These are phyloP conservation scores for Gobiocypris rarus DNA, from an alignment of 2,113 vertebrate species.

Conservation along the genomic window DNA sequence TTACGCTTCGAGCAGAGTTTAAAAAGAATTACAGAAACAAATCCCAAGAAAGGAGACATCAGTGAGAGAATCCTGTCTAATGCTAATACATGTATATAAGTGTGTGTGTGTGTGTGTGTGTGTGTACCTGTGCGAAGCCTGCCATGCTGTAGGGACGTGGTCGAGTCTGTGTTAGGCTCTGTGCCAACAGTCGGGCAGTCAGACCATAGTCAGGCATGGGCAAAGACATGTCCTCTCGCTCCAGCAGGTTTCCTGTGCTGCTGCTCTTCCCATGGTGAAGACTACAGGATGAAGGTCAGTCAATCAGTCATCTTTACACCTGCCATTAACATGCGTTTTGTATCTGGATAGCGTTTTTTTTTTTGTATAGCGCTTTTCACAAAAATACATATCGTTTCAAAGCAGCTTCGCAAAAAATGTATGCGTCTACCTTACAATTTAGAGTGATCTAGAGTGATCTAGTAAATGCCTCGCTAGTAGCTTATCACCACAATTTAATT, in stretches of 20 bases:
- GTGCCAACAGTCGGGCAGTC: slow-evolving; percentile 86
- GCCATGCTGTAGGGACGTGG: slow-evolving; percentile 98
- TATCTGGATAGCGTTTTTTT: no score
- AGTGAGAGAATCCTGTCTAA: not conserved
- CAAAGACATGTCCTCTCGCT: slow-evolving; percentile 89
- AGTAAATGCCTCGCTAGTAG: no score
- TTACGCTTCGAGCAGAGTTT: slow-evolving; percentile 10
- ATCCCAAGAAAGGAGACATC: not conserved
- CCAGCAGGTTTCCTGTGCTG: slow-evolving; percentile 96
- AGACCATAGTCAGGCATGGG: slow-evolving; percentile 92
- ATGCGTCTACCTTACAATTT: no score
- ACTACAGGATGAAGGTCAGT: slow-evolving; percentile 69
- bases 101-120: not conserved
- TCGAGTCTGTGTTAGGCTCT: slow-evolving; percentile 85
- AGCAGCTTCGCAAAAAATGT: no score
- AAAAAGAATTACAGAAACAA: slow-evolving; percentile 21
- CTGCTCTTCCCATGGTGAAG: slow-evolving; percentile 96
- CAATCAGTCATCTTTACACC: slow-evolving; percentile 35
- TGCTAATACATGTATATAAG: not conserved
- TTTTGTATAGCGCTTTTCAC: no score
- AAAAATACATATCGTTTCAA: no score
- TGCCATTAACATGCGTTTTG: slow-evolving; percentile 1
- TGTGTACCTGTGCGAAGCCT: slow-evolving; percentile 89
- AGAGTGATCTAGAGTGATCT: no score
- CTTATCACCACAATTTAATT: no score